phyloP scores from a whole-genome alignment of 2,113 vertebrate species.

The Solenodon paradoxus region DNA sequence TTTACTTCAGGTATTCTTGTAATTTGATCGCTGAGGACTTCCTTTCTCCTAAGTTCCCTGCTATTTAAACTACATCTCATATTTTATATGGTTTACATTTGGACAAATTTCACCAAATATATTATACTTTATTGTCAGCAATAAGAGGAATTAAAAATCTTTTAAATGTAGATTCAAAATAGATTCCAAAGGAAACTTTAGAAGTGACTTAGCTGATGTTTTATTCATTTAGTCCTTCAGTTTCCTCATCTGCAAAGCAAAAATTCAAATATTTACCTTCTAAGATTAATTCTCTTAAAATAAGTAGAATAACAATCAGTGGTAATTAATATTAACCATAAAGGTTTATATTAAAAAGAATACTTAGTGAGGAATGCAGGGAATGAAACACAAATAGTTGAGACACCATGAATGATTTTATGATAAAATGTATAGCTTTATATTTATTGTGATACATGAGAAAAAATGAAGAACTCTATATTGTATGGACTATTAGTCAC shows the following conservation, averaged over 20 bases:
- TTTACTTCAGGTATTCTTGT: not conserved
- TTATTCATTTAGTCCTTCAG: not conserved
- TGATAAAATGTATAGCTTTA: not conserved
- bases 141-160: not conserved
- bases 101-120: not conserved
- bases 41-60: not conserved
- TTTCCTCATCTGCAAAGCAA: not conserved
- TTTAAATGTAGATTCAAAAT: not conserved
- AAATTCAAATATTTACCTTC: not conserved
- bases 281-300: not conserved
- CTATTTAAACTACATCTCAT: not conserved
- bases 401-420: conserved; percentile 4
- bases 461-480: not conserved
- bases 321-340: not conserved
- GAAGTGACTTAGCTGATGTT: not conserved
- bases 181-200: not conserved
- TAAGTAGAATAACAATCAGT: not conserved
- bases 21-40: not conserved
- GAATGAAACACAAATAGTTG: not conserved
- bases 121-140: not conserved
- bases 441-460: not conserved
- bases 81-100: not conserved
- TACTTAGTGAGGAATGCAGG: not conserved
- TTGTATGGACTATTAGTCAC: not conserved
- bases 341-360: not conserved